Evolutionary conservation across 2,113 vertebrate species (phyloP).

Genomic region (Paracyprichromis sp.): DNA sequence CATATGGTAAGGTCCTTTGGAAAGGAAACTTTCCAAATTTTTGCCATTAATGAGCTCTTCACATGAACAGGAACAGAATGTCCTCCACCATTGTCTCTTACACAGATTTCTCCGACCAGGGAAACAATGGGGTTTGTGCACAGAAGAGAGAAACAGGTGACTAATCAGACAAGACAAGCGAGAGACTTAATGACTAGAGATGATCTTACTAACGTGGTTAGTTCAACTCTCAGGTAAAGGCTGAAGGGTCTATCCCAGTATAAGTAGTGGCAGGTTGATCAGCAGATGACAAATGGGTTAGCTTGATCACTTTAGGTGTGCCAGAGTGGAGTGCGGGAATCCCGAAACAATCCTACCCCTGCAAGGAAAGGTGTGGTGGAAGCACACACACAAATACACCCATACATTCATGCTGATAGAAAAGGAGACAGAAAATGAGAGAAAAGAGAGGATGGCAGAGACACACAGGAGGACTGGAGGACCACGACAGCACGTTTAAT

Average conservation of each 20-base stretch:
- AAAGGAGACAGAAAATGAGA: not conserved
- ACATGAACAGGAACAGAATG: not conserved
- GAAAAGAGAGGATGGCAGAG: not conserved
- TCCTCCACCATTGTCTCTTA: not conserved
- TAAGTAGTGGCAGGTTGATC: not conserved
- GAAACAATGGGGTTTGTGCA: not conserved
- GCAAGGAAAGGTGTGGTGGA: not conserved
- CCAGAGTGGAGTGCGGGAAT: not conserved
- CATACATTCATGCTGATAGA: not conserved
- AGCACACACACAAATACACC: not conserved
- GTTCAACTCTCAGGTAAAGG: not conserved
- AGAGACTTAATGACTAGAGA: not conserved
- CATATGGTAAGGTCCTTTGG: not conserved
- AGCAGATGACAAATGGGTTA: not conserved
- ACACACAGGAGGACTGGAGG: not conserved
- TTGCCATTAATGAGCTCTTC: not conserved
- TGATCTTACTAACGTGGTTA: not conserved
- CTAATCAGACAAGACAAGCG: not conserved
- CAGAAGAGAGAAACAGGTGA: not conserved
- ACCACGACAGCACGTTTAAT: not conserved
- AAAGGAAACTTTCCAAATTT: not conserved
- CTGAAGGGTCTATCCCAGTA: not conserved
- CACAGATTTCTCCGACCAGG: not conserved
- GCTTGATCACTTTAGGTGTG: not conserved
- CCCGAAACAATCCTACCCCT: not conserved